These are phyloP conservation scores for Diorhabda carinulata DNA, from an alignment of 1,140 invertebrate species.

Conservation along the genomic window DNA sequence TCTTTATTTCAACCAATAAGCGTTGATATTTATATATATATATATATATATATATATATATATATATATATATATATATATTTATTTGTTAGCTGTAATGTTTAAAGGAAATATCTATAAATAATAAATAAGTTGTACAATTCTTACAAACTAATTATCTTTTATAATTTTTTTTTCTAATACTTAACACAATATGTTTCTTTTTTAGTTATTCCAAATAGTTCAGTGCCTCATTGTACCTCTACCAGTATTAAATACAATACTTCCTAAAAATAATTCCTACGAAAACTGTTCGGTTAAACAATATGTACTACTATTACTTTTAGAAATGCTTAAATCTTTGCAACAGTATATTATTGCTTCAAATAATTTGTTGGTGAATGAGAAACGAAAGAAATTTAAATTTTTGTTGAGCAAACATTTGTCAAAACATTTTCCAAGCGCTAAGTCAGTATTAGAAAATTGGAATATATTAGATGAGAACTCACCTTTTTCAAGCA, in stretches of 20 bases:
- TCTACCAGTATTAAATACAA: constrained; percentile 50
- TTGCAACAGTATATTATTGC: constrained; percentile 48
- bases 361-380: constrained; percentile 35
- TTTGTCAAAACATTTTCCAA: constrained; percentile 53
- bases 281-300: constrained; percentile 48
- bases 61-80: no score
- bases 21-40: no score
- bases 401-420: constrained; percentile 49
- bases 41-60: no score
- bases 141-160: no score
- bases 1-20: no score
- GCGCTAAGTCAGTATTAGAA: constrained; percentile 49
- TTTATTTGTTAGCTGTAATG: no score
- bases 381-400: constrained; percentile 44
- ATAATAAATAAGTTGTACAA: no score
- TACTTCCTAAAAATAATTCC: constrained; percentile 45
- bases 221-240: constrained; percentile 52
- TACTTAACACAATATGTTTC: constrained; percentile 10
- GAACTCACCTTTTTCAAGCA: constrained; percentile 19
- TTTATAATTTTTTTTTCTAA: neutral
- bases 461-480: constrained; percentile 49
- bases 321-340: constrained; percentile 51
- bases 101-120: no score
- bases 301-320: constrained; percentile 49
- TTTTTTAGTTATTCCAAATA: constrained; percentile 50